Percentiles rank a stretch among this genome's conserved stretches.
These are phyloP conservation scores for Characodon lateralis DNA, from an alignment of 2,797 vertebrate species.

Conservation along the genomic window DNA sequence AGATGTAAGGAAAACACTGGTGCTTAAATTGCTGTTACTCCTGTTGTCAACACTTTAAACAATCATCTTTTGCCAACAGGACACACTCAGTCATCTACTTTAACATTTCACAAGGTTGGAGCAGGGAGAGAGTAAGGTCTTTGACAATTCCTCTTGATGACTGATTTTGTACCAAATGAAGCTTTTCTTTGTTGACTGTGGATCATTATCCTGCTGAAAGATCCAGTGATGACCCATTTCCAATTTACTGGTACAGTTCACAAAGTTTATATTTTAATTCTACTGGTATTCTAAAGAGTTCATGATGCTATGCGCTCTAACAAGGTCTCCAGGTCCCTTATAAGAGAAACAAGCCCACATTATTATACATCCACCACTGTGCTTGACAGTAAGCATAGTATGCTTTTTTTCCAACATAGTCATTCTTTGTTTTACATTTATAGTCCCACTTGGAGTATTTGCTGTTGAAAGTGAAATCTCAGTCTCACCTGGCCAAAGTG, in stretches of 20 bases:
- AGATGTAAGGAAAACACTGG: background rate
- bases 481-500: background rate
- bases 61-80: no score
- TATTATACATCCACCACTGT: background rate
- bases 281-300: background rate
- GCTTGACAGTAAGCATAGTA: background rate
- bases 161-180: background rate
- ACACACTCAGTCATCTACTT: background rate
- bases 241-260: background rate
- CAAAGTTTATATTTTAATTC: background rate
- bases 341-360: background rate
- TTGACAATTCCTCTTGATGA: background rate
- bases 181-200: background rate
- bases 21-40: no score
- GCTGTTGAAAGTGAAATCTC: background rate
- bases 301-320: background rate
- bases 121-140: no score
- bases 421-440: background rate
- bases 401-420: background rate
- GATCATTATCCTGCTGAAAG: background rate
- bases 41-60: background rate
- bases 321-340: background rate
- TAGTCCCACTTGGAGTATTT: background rate
- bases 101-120: background rate
- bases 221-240: background rate